phyloP scores from a whole-genome alignment of 1,140 invertebrate species.

The Saccostrea glomerata region DNA sequence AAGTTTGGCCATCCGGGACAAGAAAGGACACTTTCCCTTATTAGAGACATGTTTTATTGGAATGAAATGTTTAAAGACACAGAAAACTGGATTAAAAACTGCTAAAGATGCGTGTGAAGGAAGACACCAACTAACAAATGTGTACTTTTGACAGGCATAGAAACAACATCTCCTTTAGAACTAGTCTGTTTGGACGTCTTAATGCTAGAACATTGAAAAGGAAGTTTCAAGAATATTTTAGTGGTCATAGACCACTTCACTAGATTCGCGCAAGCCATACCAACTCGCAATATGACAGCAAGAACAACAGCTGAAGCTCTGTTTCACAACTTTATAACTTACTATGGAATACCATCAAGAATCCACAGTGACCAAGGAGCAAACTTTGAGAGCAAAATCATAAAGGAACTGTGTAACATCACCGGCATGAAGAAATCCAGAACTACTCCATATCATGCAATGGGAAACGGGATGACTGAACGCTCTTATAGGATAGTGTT shows the following conservation, averaged over 20 bases:
- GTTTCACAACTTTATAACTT: too few relatives aligned
- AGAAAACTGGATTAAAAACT: constrained; percentile 39
- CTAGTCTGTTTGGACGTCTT: constrained; percentile 48
- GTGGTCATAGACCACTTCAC: constrained; percentile 49
- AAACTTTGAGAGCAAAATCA: too few relatives aligned
- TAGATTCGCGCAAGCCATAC: constrained; percentile 28
- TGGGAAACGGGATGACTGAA: constrained; percentile 39
- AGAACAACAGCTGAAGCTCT: too few relatives aligned
- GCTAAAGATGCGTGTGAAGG: constrained; percentile 43
- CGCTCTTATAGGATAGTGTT: constrained; percentile 51
- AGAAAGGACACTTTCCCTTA: too few relatives aligned
- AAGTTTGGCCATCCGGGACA: too few relatives aligned
- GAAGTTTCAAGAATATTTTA: constrained; percentile 40
- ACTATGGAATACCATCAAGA: too few relatives aligned
- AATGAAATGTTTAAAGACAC: constrained; percentile 20
- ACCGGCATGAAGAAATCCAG: too few relatives aligned
- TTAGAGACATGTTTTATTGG: too few relatives aligned
- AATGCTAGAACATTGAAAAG: constrained; percentile 33
- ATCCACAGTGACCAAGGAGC: too few relatives aligned
- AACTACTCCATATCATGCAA: too few relatives aligned
- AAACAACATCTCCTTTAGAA: constrained; percentile 42
- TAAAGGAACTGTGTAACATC: too few relatives aligned
- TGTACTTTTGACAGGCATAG: constrained; percentile 40
- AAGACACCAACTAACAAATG: constrained; percentile 38
- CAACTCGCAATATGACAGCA: too few relatives aligned